Percentiles rank a stretch among this genome's conserved stretches.
Conservation (phyloP, 1,140 invertebrate species). For the Polyergus mexicanus region DNA sequence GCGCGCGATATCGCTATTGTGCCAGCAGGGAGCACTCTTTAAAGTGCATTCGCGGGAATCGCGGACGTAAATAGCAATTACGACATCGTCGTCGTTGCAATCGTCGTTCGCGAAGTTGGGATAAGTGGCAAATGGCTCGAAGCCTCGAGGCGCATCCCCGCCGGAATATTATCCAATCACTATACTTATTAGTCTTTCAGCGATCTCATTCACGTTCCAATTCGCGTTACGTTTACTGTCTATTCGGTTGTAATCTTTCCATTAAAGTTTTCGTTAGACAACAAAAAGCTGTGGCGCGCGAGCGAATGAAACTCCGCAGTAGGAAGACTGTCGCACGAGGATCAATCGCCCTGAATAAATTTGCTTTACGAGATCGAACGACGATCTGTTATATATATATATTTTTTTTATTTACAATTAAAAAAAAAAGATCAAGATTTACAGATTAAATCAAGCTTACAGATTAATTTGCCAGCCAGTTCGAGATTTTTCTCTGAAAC, state of each 20-base stretch:
- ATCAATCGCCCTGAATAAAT: conserved; percentile 73
- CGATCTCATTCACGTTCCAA: conserved; percentile 75
- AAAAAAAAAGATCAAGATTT: conserved; percentile 36
- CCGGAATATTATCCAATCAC: conserved; percentile 70
- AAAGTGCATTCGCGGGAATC: conserved; percentile 58
- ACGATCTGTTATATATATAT: conserved; percentile 39
- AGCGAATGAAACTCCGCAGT: neutral
- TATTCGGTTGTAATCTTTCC: conserved; percentile 75
- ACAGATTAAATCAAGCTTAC: no score
- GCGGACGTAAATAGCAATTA: conserved; percentile 64
- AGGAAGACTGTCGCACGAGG: conserved; percentile 66
- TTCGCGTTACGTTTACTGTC: conserved; percentile 71
- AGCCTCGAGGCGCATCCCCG: conserved; percentile 48
- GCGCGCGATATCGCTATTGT: conserved; percentile 35
- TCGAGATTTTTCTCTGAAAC: conserved; percentile 28
- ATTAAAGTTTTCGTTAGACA: conserved; percentile 73
- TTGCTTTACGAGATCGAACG: conserved; percentile 68
- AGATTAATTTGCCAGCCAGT: neutral
- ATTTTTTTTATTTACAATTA: conserved; percentile 64
- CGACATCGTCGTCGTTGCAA: conserved; percentile 50
- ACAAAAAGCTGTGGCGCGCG: conserved; percentile 50
- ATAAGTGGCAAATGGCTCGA: conserved; percentile 64
- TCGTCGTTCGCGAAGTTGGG: conserved; percentile 60
- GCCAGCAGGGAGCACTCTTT: conserved; percentile 13
- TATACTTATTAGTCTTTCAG: conserved; percentile 71